Percentiles rank a stretch among this genome's conserved stretches.
Conservation (phyloP, 1,140 invertebrate genomes). For the Philopotamus ludificatus region DNA sequence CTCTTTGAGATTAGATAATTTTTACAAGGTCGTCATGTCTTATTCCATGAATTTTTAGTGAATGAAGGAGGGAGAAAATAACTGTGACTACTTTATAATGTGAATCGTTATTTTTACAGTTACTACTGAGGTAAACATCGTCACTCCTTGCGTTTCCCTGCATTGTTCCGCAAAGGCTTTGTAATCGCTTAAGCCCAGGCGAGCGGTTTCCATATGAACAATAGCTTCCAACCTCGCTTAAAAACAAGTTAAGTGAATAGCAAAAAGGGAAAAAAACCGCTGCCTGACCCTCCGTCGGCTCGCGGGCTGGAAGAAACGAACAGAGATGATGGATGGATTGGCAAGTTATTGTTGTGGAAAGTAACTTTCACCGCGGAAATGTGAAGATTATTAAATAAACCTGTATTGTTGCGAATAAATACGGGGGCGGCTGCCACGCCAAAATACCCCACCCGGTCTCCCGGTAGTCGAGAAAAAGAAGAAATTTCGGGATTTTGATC, state of each 20-base stretch:
- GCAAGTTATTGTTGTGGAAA: slow-evolving; percentile 25
- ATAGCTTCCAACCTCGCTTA: slow-evolving; percentile 14
- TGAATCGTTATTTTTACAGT: too few species aligned
- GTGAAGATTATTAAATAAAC: slow-evolving; percentile 34
- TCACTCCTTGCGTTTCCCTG: too few species aligned
- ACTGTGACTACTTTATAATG: too few species aligned
- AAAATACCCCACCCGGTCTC: not conserved
- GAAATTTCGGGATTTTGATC: not conserved
- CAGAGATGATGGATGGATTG: slow-evolving; percentile 30
- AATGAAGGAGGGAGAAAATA: too few species aligned
- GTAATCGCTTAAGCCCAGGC: not conserved
- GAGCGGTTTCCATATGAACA: slow-evolving; percentile 25
- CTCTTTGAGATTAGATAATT: too few species aligned
- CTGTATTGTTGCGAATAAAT: slow-evolving; percentile 18
- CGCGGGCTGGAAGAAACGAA: not conserved
- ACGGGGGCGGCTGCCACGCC: not conserved
- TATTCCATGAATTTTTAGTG: too few species aligned
- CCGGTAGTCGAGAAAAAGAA: not conserved
- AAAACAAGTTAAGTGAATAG: slow-evolving; percentile 14
- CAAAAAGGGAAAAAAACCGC: slow-evolving; percentile 20
- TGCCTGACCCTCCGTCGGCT: slow-evolving; percentile 1
- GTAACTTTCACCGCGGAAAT: slow-evolving; percentile 24
- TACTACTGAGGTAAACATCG: too few species aligned
- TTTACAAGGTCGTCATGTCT: too few species aligned
- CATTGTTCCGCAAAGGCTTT: not conserved